Percentiles rank a stretch among this genome's conserved stretches.
Conservation (phyloP, 2,113 vertebrate genomes). For the Odocoileus virginianus region DNA sequence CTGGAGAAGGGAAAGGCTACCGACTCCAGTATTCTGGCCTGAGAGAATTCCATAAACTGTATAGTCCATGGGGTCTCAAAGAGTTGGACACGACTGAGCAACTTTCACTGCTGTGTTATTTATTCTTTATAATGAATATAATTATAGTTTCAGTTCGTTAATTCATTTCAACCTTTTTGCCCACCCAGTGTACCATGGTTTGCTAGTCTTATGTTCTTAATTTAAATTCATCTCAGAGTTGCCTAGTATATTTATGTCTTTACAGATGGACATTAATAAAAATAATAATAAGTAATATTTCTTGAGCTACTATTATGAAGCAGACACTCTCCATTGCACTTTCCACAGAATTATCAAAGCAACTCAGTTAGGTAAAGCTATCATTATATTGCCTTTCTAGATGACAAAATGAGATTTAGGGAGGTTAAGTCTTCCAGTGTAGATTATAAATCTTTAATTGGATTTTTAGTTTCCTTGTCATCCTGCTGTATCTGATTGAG, state of each 20-base stretch:
- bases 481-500: not conserved
- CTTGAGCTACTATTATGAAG: not conserved
- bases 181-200: not conserved
- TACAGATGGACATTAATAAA: not conserved
- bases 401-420: not conserved
- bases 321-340: not conserved
- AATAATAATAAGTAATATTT: not conserved
- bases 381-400: not conserved
- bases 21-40: not conserved
- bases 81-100: fast-evolving
- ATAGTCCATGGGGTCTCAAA: not conserved
- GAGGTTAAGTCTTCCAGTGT: not conserved
- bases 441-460: not conserved
- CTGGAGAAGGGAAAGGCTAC: not conserved
- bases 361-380: not conserved
- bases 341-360: not conserved
- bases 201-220: not conserved
- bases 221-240: constrained; percentile 4
- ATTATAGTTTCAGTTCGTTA: not conserved
- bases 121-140: not conserved
- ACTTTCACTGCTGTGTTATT: not conserved
- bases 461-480: not conserved
- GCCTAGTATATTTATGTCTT: not conserved
- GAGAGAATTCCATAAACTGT: not conserved
- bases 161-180: not conserved